These are phyloP conservation scores for Galeruca laticollis DNA, from an alignment of 2,888 invertebrate species.

Conservation along the genomic window DNA sequence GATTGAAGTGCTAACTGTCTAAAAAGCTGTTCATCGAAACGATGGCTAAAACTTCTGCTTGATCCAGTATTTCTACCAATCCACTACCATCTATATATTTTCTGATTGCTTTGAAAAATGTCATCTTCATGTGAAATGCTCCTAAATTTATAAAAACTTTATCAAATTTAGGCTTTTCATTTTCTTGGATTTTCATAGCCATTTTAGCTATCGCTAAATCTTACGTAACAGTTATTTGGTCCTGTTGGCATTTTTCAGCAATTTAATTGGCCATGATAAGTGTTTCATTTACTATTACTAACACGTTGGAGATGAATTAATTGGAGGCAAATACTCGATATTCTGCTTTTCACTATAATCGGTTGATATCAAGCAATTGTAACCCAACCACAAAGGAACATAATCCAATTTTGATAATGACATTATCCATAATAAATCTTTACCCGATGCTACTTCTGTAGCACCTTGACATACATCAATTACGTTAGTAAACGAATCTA, in stretches of 20 bases:
- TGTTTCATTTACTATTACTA: constrained; percentile 36
- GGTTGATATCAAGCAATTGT: constrained; percentile 24
- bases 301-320: constrained; percentile 30
- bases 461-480: constrained; percentile 17
- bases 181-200: no score
- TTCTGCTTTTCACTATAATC: constrained; percentile 34
- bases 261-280: constrained; percentile 23
- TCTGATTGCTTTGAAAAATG: no score
- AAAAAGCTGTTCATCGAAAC: constrained; percentile 58
- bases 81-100: no score
- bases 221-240: constrained; percentile 23
- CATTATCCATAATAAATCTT: no score
- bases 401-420: no score
- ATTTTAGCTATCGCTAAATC: no score
- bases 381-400: no score
- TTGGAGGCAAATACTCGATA: constrained; percentile 31
- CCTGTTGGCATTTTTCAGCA: constrained; percentile 31
- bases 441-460: no score
- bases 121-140: no score
- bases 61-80: no score
- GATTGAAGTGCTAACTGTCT: constrained; percentile 51
- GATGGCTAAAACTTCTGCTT: constrained; percentile 55
- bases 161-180: no score
- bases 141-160: no score
- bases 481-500: constrained; percentile 31